Conservation (phyloP, 1,140 invertebrate species). For the Euschistus heros region DNA sequence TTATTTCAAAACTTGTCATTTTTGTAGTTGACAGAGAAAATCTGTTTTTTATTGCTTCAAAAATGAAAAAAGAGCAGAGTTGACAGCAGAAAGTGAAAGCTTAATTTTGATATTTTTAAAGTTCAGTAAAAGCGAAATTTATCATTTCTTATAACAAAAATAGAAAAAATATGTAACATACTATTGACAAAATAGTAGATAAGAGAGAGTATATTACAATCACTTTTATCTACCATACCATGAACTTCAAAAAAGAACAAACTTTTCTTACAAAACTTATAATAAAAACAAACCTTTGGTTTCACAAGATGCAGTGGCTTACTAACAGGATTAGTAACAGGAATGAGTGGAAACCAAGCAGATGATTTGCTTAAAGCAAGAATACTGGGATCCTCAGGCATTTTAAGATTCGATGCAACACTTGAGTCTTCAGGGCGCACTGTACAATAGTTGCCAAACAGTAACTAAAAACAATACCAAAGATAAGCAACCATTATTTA, state of each 20-base stretch:
- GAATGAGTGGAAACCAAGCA: constrained; percentile 24
- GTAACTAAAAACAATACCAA: background rate
- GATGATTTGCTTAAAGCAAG: constrained; percentile 20
- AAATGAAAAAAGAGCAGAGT: too few relatives aligned
- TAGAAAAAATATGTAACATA: too few relatives aligned
- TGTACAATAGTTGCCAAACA: background rate
- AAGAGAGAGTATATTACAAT: background rate
- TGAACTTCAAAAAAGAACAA: background rate
- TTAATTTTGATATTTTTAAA: too few relatives aligned
- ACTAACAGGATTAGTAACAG: constrained; percentile 23
- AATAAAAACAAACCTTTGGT: constrained; percentile 15
- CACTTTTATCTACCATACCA: background rate
- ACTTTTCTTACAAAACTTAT: background rate
- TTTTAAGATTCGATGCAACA: constrained; percentile 9
- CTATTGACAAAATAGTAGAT: too few relatives aligned
- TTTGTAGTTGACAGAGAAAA: too few relatives aligned
- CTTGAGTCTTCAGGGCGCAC: background rate
- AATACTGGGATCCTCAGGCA: constrained; percentile 19
- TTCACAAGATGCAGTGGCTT: constrained; percentile 19
- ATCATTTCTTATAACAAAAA: too few relatives aligned
- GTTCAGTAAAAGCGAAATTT: too few relatives aligned
- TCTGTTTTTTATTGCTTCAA: too few relatives aligned
- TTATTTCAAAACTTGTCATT: too few relatives aligned
- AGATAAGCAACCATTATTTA: too few relatives aligned
- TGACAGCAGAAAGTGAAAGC: too few relatives aligned